Base-by-base conservation (phyloP, 2,888 invertebrate species). In the Camptogramma bilineatum region DNA sequence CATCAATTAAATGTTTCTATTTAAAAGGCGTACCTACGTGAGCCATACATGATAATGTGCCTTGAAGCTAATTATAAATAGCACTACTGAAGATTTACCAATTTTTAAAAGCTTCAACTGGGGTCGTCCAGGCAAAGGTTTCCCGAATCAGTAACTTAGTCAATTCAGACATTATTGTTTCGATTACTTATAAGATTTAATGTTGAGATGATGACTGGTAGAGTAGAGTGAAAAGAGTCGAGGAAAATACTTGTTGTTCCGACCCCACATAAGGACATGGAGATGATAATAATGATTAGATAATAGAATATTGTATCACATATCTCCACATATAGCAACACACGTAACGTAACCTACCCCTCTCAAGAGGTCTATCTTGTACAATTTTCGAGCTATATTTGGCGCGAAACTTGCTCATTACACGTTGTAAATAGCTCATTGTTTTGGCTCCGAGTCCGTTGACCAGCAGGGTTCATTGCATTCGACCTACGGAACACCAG, bases 401-500 rank as follows among this genome's bases (percentile, higher is more conserved):
- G 62, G 62, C 48, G 48, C 57, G 44, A 63, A 53, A 57, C 55
- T 52, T 28, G 52, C 54, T 5, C 61, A 61, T 57, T 47, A 51
- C 34, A 52, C 21, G 50, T 53, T 61, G 61, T 66, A 62, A 66
- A 66, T 62, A 62, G 66, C 62, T 47, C 54, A 66, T 66, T 66
- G 66, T 68, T 68, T 63, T 65, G 58, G 62, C 66, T 69, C 66
- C 61, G 56, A 66, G 70, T 68, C 61, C 69, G 66, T 69, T 66
- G 69, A 71, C 70, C 68, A 63, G 48, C 64, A 48, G 52, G 62
- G 67, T 63, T 69, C 74, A 77, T 75, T 77, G 68, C 74, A 75
- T 75, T 52, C 73, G 76, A 75, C 74, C 75, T 69, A 71, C 77
- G 71, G 78, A 78, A 73, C 77, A 69, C 67, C 48, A 79, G 80